These are phyloP conservation scores for Echinops telfairi DNA, from an alignment of 2,113 vertebrate genomes.

Conservation along the genomic window DNA sequence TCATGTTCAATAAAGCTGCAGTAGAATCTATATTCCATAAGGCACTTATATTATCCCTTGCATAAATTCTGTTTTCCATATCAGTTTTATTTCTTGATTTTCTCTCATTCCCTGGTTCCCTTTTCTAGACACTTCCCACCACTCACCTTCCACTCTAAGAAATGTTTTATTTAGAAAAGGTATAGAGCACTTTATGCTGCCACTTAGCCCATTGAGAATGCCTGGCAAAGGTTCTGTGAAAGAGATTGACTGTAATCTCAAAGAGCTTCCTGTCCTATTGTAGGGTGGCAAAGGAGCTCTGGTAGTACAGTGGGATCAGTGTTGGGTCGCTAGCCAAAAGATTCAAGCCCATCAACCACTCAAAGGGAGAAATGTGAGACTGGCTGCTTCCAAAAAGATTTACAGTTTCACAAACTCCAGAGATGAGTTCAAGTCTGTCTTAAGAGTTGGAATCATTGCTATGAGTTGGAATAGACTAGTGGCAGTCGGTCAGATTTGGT, in stretches of 20 bases:
- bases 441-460: too few species aligned
- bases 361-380: too few species aligned
- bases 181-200: not conserved
- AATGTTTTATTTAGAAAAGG: not conserved
- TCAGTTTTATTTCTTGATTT: not conserved
- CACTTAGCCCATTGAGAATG: not conserved
- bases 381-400: too few species aligned
- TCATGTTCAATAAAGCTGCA: not conserved
- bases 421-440: too few species aligned
- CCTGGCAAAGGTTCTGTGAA: conserved; percentile 32
- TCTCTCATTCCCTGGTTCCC: not conserved
- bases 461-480: too few species aligned
- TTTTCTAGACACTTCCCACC: not conserved
- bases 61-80: not conserved
- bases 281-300: too few species aligned
- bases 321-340: too few species aligned
- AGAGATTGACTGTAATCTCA: not conserved
- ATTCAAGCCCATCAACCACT: too few species aligned
- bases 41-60: not conserved
- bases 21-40: not conserved
- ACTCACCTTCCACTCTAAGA: not conserved
- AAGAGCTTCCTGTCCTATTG: not conserved
- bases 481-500: too few species aligned
- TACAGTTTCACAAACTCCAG: too few species aligned
- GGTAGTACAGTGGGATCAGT: too few species aligned